A percentile compares a stretch with the other conserved stretches of the same genome.
Conservation (phyloP, 2,888 invertebrate genomes). For the Heliconius hortense region DNA sequence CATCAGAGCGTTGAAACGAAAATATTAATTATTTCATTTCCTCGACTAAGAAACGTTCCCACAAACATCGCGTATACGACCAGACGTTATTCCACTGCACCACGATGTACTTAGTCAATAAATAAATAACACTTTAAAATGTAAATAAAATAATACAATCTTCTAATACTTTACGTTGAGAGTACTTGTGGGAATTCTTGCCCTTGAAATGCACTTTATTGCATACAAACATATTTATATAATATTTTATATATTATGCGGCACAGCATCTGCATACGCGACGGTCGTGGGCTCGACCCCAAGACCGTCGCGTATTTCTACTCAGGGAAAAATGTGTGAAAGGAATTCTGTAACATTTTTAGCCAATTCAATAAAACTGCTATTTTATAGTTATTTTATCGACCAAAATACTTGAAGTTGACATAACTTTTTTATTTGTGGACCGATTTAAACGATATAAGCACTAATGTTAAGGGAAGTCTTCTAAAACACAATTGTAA, state of each 20-base stretch:
- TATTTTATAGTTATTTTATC: no score
- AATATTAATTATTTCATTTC: background rate
- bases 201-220: slow-evolving; percentile 12
- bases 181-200: slow-evolving; percentile 3
- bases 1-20: background rate
- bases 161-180: background rate
- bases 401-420: no score
- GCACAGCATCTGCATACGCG: no score
- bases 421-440: no score
- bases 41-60: background rate
- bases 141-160: background rate
- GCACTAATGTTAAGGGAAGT: no score
- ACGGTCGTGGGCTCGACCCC: background rate
- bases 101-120: background rate
- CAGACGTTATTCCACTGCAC: background rate
- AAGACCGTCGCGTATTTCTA: no score
- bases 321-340: background rate
- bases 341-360: no score
- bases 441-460: no score
- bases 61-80: background rate
- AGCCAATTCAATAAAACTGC: no score
- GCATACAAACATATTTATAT: background rate
- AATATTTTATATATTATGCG: background rate
- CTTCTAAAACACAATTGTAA: no score
- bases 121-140: background rate